Evolutionary conservation across 92 coral and sea anemone genomes (phyloP).

Genomic region (Chrysogorgia sp.): DNA sequence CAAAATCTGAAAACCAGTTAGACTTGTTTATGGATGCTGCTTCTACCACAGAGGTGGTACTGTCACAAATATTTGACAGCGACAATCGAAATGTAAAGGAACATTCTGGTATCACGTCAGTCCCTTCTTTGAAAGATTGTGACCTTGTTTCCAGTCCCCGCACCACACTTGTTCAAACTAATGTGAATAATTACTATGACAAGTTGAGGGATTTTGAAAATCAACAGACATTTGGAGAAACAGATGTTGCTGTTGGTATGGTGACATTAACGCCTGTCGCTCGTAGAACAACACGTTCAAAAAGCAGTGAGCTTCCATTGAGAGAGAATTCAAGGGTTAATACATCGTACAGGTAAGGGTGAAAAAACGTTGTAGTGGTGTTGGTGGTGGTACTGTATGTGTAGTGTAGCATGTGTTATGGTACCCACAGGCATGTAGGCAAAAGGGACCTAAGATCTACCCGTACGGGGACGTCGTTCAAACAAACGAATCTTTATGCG

Average conservation of each 20-base stretch:
- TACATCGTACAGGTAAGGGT: constrained; percentile 5
- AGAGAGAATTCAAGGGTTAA: not conserved
- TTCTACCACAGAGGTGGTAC: constrained; percentile 3
- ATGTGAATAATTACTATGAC: constrained; percentile 16
- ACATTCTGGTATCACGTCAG: not conserved
- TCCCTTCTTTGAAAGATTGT: not conserved
- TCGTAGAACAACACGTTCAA: not conserved
- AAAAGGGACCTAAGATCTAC: too few species aligned
- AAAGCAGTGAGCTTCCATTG: constrained; percentile 14
- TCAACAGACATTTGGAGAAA: not conserved
- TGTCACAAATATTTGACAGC: constrained; percentile 18
- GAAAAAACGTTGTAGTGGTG: too few species aligned
- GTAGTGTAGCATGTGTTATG: too few species aligned
- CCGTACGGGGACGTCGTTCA: too few species aligned
- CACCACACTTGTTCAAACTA: constrained; percentile 17
- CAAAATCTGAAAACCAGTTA: too few species aligned
- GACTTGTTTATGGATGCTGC: not conserved
- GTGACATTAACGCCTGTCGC: not conserved
- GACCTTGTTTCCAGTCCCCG: not conserved
- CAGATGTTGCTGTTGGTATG: not conserved
- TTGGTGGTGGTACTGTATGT: too few species aligned
- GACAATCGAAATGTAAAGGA: not conserved
- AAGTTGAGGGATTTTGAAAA: not conserved
- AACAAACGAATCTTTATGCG: too few species aligned
- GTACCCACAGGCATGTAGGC: too few species aligned